Evolutionary conservation across 2,113 vertebrate genomes (phyloP).

Genomic region (Odontophorus gujanensis): DNA sequence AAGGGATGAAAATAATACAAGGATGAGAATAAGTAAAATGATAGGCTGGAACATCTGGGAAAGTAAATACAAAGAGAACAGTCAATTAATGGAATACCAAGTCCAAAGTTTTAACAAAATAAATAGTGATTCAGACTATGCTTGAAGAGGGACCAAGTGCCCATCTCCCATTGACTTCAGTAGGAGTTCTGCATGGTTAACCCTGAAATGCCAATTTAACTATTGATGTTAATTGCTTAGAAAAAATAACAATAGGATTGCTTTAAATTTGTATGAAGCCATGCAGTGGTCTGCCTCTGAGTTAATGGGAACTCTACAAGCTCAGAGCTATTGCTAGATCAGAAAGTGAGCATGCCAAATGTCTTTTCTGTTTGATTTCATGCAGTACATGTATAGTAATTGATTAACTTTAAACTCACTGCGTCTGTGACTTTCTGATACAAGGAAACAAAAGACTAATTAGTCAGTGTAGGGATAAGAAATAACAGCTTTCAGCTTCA

Average conservation of each 20-base stretch:
- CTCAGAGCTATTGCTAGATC: conserved; percentile 22
- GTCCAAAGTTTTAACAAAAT: conserved; percentile 37
- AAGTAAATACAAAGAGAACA: conserved; percentile 81
- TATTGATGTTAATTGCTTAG: not conserved
- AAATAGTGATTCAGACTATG: conserved; percentile 41
- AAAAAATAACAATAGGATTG: not conserved
- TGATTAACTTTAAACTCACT: conserved; percentile 68
- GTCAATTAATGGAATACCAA: conserved; percentile 76
- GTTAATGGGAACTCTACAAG: conserved; percentile 59
- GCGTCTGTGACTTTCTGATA: conserved; percentile 67
- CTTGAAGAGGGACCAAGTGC: conserved; percentile 31
- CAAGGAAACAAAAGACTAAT: conserved; percentile 67
- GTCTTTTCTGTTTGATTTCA: conserved; percentile 22
- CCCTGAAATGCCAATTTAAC: not conserved
- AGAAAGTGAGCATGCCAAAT: conserved; percentile 63
- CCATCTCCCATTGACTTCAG: conserved; percentile 43
- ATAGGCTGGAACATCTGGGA: conserved; percentile 99
- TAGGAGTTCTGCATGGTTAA: conserved; percentile 29
- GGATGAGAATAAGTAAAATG: conserved; percentile 99
- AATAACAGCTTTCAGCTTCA: conserved; percentile 45
- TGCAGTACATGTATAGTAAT: conserved; percentile 52
- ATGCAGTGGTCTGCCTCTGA: conserved; percentile 50
- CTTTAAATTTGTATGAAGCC: not conserved
- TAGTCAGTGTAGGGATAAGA: conserved; percentile 52
- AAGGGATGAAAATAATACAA: conserved; percentile 99